Percentiles rank a stretch among this genome's conserved stretches.
These are phyloP conservation scores for Elegia similella DNA, from an alignment of 2,888 invertebrate genomes.

Conservation along the genomic window DNA sequence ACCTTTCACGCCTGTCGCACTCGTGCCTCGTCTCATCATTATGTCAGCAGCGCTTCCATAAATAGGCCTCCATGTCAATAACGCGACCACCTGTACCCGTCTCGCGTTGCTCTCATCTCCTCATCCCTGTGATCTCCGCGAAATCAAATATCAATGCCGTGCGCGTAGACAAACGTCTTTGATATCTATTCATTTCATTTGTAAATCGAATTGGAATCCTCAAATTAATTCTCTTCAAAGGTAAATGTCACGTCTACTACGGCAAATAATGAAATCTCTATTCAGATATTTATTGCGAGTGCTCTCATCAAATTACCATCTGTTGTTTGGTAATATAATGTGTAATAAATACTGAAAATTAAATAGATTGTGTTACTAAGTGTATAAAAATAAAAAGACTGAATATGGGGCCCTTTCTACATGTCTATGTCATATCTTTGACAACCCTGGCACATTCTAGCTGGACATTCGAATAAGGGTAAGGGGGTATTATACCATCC, in stretches of 20 bases:
- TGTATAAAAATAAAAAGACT: too few relatives aligned
- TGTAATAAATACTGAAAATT: not conserved
- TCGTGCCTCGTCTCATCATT: not conserved
- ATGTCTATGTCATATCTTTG: too few relatives aligned
- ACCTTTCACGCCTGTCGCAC: not conserved
- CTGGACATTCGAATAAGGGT: too few relatives aligned
- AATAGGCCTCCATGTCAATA: not conserved
- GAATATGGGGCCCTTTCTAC: too few relatives aligned
- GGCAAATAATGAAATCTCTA: slow-evolving; percentile 17
- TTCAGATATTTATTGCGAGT: slow-evolving; percentile 16
- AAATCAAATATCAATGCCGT: slow-evolving; percentile 48
- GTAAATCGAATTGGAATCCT: slow-evolving; percentile 47
- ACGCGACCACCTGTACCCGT: slow-evolving; percentile 11
- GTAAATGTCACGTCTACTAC: slow-evolving; percentile 34
- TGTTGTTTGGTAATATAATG: slow-evolving; percentile 8
- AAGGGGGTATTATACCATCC: too few relatives aligned
- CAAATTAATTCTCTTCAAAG: slow-evolving; percentile 50
- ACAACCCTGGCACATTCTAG: too few relatives aligned
- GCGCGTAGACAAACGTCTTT: slow-evolving; percentile 42
- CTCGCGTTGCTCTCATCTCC: slow-evolving; percentile 10
- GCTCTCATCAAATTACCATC: slow-evolving; percentile 7
- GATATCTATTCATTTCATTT: slow-evolving; percentile 47
- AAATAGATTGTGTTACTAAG: too few relatives aligned
- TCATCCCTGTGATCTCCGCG: slow-evolving; percentile 25
- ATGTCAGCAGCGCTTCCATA: not conserved